phyloP scores from a whole-genome alignment of 2,888 invertebrate genomes.

The Nycteola revayana region DNA sequence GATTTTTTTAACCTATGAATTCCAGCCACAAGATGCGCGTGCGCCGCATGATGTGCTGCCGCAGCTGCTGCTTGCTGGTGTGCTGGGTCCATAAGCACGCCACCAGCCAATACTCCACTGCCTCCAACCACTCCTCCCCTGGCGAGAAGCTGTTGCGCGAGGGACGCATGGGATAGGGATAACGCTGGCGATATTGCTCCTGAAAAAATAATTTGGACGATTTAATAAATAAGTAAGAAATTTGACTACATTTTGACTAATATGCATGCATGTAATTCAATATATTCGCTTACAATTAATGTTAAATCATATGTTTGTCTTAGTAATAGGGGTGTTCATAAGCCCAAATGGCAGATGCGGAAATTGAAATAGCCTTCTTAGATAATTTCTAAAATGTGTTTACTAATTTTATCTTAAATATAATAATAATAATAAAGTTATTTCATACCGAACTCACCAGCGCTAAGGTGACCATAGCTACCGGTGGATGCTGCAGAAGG shows the following conservation, averaged over 20 bases:
- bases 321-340: no score
- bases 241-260: no score
- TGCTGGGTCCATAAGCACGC: slow-evolving; percentile 70
- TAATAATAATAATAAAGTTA: slow-evolving; percentile 25
- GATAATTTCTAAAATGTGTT: no score
- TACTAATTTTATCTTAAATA: slow-evolving; percentile 12
- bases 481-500: slow-evolving; percentile 92
- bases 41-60: slow-evolving; percentile 74
- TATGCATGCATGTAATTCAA: no score
- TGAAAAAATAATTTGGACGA: slow-evolving; percentile 46
- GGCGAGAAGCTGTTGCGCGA: slow-evolving; percentile 71
- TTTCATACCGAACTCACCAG: slow-evolving; percentile 80
- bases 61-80: slow-evolving; percentile 77
- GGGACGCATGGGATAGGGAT: slow-evolving; percentile 81
- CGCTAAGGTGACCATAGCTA: slow-evolving; percentile 97
- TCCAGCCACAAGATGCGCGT: slow-evolving; percentile 88
- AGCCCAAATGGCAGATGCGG: no score
- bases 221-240: no score
- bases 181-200: slow-evolving; percentile 94
- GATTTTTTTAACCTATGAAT: slow-evolving; percentile 85
- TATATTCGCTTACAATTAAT: no score
- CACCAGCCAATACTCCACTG: slow-evolving; percentile 66
- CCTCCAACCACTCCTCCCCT: slow-evolving; percentile 71
- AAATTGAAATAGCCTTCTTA: no score
- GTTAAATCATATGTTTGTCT: no score